A percentile compares a stretch with the other conserved stretches of the same genome.
Conservation (phyloP, 2,888 invertebrate species). For the Eucera pruinosa region DNA sequence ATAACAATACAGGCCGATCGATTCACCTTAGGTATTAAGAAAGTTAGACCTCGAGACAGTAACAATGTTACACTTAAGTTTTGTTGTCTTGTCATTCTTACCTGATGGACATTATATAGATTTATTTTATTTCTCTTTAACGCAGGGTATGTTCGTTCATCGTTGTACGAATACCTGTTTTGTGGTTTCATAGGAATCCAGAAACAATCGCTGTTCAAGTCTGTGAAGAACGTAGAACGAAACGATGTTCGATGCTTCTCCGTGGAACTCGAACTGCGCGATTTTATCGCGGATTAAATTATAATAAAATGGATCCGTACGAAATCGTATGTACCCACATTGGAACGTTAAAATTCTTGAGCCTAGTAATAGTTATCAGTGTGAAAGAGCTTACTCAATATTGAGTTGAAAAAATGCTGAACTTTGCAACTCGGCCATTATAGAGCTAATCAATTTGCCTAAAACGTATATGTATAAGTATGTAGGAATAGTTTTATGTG, state of each 20-base stretch:
- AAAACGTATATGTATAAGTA: constrained; percentile 46
- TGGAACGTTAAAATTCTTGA: constrained; percentile 42
- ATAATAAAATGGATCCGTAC: constrained; percentile 31
- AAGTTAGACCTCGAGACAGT: constrained; percentile 36
- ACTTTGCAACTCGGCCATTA: constrained; percentile 35
- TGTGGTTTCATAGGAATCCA: constrained; percentile 36
- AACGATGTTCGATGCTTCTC: constrained; percentile 13
- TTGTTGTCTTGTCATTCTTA: background rate
- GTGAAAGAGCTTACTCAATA: constrained; percentile 31
- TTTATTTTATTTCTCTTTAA: background rate
- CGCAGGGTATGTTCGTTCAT: constrained; percentile 22
- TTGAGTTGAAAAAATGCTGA: constrained; percentile 48
- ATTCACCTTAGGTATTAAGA: constrained; percentile 40
- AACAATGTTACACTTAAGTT: constrained; percentile 17
- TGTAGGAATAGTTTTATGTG: constrained; percentile 46
- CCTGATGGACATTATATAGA: constrained; percentile 25
- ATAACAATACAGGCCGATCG: constrained; percentile 48
- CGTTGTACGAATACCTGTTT: constrained; percentile 50
- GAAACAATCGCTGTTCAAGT: constrained; percentile 24
- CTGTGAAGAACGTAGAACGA: constrained; percentile 6
- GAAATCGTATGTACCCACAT: constrained; percentile 11
- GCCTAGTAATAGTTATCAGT: constrained; percentile 16
- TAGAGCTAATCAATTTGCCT: constrained; percentile 44
- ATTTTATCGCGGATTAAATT: constrained; percentile 28
- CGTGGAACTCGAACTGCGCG: constrained; percentile 29